Percentiles rank a stretch among this genome's conserved stretches.
Conservation (phyloP, 2,113 vertebrate species). For the Lepus americanus region DNA sequence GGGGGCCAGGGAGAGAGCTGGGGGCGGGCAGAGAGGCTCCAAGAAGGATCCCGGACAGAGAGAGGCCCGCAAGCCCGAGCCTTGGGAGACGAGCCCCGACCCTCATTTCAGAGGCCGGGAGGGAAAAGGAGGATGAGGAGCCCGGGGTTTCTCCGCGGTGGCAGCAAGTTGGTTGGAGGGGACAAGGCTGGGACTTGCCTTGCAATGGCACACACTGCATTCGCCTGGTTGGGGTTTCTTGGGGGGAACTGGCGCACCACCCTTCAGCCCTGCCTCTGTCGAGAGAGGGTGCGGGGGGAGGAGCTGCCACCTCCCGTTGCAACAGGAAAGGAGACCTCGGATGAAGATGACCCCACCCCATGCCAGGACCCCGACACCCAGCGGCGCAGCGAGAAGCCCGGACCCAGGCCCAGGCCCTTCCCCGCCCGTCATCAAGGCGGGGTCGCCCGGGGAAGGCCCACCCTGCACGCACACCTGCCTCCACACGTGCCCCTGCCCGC, state of each 20-base stretch:
- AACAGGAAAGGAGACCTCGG: neutral
- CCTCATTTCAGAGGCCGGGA: neutral
- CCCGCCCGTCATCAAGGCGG: neutral
- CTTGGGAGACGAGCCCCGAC: neutral
- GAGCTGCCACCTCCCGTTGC: neutral
- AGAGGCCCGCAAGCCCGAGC: neutral
- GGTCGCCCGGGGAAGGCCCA: neutral
- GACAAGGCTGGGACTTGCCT: conserved; percentile 19
- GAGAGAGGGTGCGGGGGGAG: too few relatives aligned
- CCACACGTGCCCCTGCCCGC: conserved; percentile 35
- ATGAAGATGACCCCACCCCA: conserved; percentile 21
- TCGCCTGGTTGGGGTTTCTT: neutral
- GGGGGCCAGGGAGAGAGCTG: neutral
- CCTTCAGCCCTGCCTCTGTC: neutral
- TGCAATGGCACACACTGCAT: neutral
- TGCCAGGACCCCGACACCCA: neutral
- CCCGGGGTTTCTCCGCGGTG: neutral
- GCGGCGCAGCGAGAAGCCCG: neutral
- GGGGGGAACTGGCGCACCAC: too few relatives aligned
- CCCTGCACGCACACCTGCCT: neutral
- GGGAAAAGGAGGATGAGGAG: neutral
- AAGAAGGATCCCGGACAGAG: neutral
- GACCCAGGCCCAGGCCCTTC: neutral
- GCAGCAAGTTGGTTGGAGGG: neutral
- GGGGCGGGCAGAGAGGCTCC: neutral